Percentiles rank a stretch among this genome's conserved stretches.
Conservation (phyloP, 2,888 invertebrate species). For the Eucera pruinosa region DNA sequence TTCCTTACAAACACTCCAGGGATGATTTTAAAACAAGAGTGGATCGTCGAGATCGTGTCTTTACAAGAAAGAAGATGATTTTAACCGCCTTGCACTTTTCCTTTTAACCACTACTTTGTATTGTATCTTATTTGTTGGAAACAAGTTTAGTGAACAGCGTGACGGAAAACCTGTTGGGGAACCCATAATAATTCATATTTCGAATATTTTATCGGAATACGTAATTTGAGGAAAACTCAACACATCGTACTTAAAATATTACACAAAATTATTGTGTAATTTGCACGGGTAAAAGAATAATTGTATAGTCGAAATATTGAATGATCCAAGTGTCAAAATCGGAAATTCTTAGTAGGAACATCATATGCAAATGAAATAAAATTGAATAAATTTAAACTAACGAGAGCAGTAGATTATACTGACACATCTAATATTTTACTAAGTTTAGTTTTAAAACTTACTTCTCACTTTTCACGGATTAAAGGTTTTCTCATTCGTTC, state of each 20-base stretch:
- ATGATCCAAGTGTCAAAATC: no score
- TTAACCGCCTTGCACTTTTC: conserved; percentile 22
- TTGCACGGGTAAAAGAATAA: no score
- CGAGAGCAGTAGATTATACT: no score
- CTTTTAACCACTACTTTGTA: conserved; percentile 25
- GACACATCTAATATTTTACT: no score
- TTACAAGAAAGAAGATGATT: conserved; percentile 5
- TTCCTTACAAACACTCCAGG: neutral
- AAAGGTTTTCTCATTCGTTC: no score
- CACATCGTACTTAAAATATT: no score
- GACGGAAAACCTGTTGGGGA: conserved; percentile 38
- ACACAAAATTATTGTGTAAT: no score
- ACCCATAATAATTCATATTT: conserved; percentile 47
- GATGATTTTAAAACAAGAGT: neutral
- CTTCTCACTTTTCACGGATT: no score
- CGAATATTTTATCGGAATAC: conserved; percentile 2
- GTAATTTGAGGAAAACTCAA: neutral
- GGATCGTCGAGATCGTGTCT: conserved; percentile 13
- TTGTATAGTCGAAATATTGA: neutral
- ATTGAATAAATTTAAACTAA: no score
- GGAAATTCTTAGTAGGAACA: no score
- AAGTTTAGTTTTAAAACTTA: no score
- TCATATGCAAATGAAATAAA: no score
- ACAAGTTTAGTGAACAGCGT: conserved; percentile 47
- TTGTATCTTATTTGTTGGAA: conserved; percentile 27